phyloP scores from a whole-genome alignment of 2,797 vertebrate species.

The Rhadinocentrus ornatus region DNA sequence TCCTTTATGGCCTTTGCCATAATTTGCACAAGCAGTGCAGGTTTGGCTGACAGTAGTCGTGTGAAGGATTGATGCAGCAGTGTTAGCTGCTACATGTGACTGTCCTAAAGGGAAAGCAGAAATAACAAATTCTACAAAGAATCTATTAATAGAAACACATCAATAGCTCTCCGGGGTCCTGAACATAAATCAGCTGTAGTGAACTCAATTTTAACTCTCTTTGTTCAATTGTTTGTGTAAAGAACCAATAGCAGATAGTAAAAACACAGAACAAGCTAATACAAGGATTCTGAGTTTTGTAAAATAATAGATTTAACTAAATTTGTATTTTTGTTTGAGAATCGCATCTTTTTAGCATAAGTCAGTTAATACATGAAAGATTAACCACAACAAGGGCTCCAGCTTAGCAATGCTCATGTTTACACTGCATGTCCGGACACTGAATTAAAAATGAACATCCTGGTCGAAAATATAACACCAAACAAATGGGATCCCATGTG shows the following conservation, averaged over 20 bases:
- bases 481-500: neutral
- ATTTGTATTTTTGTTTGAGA: neutral
- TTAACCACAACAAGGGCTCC: neutral
- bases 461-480: slow-evolving; percentile 7
- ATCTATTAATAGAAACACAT: slow-evolving; percentile 7
- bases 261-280: neutral
- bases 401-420: neutral
- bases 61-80: slow-evolving; percentile 13
- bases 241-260: neutral
- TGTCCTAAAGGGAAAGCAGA: slow-evolving; percentile 6
- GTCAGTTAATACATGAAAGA: neutral
- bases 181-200: neutral
- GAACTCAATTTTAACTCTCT: neutral
- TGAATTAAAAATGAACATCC: slow-evolving; percentile 15
- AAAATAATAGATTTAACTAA: neutral
- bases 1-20: neutral
- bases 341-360: neutral
- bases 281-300: neutral
- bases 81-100: slow-evolving; percentile 15
- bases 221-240: neutral
- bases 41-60: slow-evolving; percentile 25
- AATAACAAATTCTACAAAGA: slow-evolving; percentile 11
- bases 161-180: neutral
- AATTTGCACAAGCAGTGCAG: neutral
- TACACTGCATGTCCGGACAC: neutral